Evolutionary conservation across 2,797 vertebrate genomes (phyloP).

Genomic region (Passerculus sandwichensis): DNA sequence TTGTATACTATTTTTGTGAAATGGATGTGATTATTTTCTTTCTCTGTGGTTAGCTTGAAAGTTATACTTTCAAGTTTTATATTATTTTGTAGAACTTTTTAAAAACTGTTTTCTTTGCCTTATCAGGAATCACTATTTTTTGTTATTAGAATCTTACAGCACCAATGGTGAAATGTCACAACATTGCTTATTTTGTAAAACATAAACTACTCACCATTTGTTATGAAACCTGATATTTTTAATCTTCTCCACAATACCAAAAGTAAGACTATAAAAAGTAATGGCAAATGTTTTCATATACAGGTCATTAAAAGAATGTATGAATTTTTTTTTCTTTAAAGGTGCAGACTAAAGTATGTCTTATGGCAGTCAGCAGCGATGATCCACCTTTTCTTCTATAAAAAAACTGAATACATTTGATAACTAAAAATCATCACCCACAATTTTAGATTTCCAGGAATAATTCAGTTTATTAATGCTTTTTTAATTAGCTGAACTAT

Average conservation of each 20-base stretch:
- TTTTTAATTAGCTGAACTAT: conserved; percentile 37
- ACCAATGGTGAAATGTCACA: not conserved
- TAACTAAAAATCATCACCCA: not conserved
- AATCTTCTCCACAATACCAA: not conserved
- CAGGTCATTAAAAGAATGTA: not conserved
- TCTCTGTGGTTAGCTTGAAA: not conserved
- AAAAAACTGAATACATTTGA: not conserved
- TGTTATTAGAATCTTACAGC: not conserved
- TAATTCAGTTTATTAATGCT: not conserved
- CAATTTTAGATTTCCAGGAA: not conserved
- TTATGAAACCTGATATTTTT: not conserved
- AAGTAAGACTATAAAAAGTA: not conserved
- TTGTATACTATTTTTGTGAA: not conserved
- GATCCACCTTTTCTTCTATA: not conserved
- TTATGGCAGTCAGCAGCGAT: not conserved
- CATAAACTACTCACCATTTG: not conserved
- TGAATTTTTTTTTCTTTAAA: not conserved
- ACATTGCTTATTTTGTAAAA: not conserved
- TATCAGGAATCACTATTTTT: not conserved
- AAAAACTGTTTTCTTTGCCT: not conserved
- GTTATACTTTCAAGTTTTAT: not conserved
- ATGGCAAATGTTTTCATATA: not conserved
- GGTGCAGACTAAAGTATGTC: not conserved
- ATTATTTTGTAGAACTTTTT: not conserved
- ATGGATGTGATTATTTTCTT: not conserved